phyloP scores from a whole-genome alignment of 2,888 invertebrate species.

The Latrodectus hesperus region DNA sequence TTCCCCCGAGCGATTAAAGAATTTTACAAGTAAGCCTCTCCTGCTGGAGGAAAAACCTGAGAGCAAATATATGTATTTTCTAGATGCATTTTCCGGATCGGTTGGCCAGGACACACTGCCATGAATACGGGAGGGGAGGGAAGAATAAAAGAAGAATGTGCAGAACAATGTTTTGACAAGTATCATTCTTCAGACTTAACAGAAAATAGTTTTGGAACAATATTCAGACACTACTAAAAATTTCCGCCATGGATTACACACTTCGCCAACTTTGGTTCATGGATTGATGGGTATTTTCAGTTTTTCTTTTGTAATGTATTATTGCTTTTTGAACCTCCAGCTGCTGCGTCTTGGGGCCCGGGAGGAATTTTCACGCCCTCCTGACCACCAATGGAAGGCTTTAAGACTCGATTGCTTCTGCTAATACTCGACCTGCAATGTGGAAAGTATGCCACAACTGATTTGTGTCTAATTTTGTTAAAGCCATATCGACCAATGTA shows the following conservation, averaged over 20 bases:
- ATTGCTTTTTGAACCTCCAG: slow-evolving; percentile 31
- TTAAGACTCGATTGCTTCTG: neutral
- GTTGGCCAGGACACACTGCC: neutral
- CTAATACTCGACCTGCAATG: too few relatives aligned
- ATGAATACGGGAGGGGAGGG: too few relatives aligned
- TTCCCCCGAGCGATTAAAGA: neutral
- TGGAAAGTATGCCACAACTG: too few relatives aligned
- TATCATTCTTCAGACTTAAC: slow-evolving; percentile 36
- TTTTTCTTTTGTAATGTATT: slow-evolving; percentile 22
- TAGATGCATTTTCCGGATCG: slow-evolving; percentile 39
- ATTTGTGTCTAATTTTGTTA: too few relatives aligned
- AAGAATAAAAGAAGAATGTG: slow-evolving; percentile 31
- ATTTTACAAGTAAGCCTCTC: neutral
- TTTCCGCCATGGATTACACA: slow-evolving; percentile 40
- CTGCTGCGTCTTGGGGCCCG: slow-evolving; percentile 7
- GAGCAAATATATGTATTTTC: slow-evolving; percentile 10
- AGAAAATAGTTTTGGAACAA: slow-evolving; percentile 39
- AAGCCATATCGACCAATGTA: too few relatives aligned
- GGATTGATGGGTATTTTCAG: slow-evolving; percentile 52
- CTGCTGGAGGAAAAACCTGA: neutral
- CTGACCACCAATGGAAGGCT: neutral
- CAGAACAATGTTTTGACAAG: slow-evolving; percentile 49
- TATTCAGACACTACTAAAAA: slow-evolving; percentile 47
- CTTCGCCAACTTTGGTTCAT: slow-evolving; percentile 49
- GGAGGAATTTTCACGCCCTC: slow-evolving; percentile 16